phyloP scores from a whole-genome alignment of 2,797 vertebrate genomes.

The Platalea minor region DNA sequence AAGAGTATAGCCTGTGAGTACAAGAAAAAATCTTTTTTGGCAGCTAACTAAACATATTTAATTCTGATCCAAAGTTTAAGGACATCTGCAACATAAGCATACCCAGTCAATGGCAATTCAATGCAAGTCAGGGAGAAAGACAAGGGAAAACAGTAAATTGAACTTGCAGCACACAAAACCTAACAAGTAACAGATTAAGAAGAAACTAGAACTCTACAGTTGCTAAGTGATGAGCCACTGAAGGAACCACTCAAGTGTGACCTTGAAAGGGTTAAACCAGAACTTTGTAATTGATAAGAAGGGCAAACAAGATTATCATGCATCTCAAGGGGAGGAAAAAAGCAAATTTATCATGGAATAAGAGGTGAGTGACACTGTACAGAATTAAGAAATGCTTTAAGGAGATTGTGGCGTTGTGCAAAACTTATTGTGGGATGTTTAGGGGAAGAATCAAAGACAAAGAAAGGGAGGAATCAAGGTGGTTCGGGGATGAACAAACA shows the following conservation, averaged over 20 bases:
- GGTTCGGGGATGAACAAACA: neutral
- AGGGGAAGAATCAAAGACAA: neutral
- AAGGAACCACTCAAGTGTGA: neutral
- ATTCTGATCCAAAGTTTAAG: neutral
- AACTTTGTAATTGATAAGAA: neutral
- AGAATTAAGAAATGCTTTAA: neutral
- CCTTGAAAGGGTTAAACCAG: neutral
- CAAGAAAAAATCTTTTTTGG: neutral
- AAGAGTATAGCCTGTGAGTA: neutral
- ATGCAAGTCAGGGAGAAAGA: neutral
- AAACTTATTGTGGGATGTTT: neutral
- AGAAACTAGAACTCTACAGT: neutral
- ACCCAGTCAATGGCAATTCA: neutral
- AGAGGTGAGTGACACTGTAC: accelerated
- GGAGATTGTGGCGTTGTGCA: neutral
- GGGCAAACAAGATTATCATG: neutral
- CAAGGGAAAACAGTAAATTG: accelerated
- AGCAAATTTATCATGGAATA: neutral
- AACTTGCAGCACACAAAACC: neutral
- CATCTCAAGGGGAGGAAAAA: neutral
- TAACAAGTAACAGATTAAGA: neutral
- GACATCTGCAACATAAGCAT: accelerated
- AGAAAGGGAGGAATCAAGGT: neutral
- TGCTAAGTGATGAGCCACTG: accelerated
- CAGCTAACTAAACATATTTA: neutral